These are phyloP conservation scores for Metaphire vulgaris DNA, from an alignment of 1,140 invertebrate genomes.

Conservation along the genomic window DNA sequence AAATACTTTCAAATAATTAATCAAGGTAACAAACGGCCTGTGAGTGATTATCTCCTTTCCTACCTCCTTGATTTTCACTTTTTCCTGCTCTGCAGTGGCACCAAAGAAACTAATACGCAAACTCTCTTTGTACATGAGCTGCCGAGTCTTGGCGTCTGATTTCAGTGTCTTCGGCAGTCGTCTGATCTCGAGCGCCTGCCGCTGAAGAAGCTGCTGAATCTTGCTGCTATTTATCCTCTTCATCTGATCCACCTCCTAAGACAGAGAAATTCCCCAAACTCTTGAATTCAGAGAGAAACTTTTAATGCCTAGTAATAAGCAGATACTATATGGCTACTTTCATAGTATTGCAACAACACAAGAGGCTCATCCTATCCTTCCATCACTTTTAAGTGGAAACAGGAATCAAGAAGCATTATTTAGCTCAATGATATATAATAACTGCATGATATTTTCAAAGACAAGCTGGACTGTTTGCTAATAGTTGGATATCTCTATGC, in stretches of 20 bases:
- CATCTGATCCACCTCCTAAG: constrained; percentile 77
- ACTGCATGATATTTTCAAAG: too few relatives aligned
- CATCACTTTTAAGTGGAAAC: too few relatives aligned
- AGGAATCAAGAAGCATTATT: too few relatives aligned
- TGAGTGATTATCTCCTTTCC: too few relatives aligned
- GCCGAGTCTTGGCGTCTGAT: constrained; percentile 48
- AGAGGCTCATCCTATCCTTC: too few relatives aligned
- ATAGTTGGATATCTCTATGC: too few relatives aligned
- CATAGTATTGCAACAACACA: background rate
- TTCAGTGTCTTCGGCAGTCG: constrained; percentile 72
- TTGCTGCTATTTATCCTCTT: constrained; percentile 63
- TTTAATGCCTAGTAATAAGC: too few relatives aligned
- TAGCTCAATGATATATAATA: too few relatives aligned
- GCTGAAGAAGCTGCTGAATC: constrained; percentile 87
- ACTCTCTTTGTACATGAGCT: constrained; percentile 57
- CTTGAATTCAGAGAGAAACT: background rate
- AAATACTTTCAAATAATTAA: too few relatives aligned
- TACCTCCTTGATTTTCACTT: constrained; percentile 78
- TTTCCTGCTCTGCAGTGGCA: constrained; percentile 67
- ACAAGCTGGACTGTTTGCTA: too few relatives aligned
- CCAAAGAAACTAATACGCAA: constrained; percentile 69
- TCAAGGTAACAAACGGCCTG: too few relatives aligned
- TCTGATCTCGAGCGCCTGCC: constrained; percentile 79
- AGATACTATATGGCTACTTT: background rate
- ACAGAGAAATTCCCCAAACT: constrained; percentile 8